Evolutionary conservation across 2,797 vertebrate species (phyloP).

Genomic region (Synaphobranchus kaupii): DNA sequence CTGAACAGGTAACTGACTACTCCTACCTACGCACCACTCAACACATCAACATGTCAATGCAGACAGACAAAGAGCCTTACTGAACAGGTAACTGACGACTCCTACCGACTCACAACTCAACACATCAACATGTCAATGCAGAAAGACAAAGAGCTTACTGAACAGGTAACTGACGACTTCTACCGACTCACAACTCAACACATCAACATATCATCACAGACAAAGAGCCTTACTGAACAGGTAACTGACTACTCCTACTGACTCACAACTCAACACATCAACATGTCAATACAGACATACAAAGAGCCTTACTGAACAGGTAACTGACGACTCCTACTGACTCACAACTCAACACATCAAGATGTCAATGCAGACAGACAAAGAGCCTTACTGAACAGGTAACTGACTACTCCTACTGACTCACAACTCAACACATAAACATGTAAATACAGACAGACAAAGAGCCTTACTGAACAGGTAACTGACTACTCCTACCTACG

Average conservation of each 20-base stretch:
- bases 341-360: neutral
- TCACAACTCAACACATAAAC: neutral
- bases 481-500: no score
- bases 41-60: neutral
- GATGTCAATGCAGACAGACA: neutral
- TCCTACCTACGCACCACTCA: no score
- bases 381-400: constrained; percentile 20
- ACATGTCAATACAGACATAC: neutral
- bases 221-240: constrained; percentile 22
- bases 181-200: neutral
- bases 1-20: constrained; percentile 4
- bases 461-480: constrained; percentile 21
- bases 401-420: no score
- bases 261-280: neutral
- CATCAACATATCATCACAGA: neutral
- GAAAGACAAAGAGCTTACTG: neutral
- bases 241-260: no score
- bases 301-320: constrained; percentile 18
- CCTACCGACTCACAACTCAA: neutral
- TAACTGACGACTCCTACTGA: no score
- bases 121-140: neutral
- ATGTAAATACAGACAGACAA: neutral
- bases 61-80: neutral
- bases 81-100: constrained; percentile 5
- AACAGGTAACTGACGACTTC: neutral